A percentile compares a stretch with the other conserved stretches of the same genome.
These are phyloP conservation scores for Neria commutata DNA, from an alignment of 2,888 invertebrate genomes.

Conservation along the genomic window DNA sequence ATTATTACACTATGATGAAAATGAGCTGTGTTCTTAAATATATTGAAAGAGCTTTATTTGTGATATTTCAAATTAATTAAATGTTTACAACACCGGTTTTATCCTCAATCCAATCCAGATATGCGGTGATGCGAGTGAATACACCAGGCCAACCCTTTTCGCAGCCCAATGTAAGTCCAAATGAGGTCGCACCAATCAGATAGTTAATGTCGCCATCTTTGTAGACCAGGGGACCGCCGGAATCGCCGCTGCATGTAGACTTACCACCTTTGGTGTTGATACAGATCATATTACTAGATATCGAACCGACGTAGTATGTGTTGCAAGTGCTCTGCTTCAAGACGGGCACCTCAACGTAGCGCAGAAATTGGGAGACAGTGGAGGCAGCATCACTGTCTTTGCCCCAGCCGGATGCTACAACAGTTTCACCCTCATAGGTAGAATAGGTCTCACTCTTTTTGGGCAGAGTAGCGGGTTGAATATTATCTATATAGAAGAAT, in stretches of 20 bases:
- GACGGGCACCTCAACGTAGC: constrained; percentile 40
- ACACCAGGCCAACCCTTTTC: constrained; percentile 54
- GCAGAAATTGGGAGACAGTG: too few species aligned
- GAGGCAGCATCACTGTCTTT: constrained; percentile 45
- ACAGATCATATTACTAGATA: constrained; percentile 42
- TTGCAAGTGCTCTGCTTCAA: constrained; percentile 42
- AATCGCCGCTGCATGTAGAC: constrained; percentile 57
- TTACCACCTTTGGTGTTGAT: constrained; percentile 45
- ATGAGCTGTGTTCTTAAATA: too few species aligned
- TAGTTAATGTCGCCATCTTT: constrained; percentile 33
- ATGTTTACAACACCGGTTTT: constrained; percentile 38
- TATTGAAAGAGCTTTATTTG: too few species aligned
- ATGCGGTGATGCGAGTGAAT: constrained; percentile 53
- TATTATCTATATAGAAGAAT: constrained; percentile 29
- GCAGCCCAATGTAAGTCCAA: constrained; percentile 52
- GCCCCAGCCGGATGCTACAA: constrained; percentile 56
- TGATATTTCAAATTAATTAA: constrained; percentile 22
- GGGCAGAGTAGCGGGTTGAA: constrained; percentile 47
- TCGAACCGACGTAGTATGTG: constrained; percentile 37
- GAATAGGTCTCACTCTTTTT: constrained; percentile 26
- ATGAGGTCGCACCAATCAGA: constrained; percentile 55
- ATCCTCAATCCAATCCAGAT: constrained; percentile 53
- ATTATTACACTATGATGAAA: too few species aligned
- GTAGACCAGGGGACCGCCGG: constrained; percentile 55
- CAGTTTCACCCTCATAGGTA: constrained; percentile 40